A percentile compares a stretch with the other conserved stretches of the same genome.
phyloP scores from a whole-genome alignment of 2,888 invertebrate species.

The Dasysyrphus albostriatus region DNA sequence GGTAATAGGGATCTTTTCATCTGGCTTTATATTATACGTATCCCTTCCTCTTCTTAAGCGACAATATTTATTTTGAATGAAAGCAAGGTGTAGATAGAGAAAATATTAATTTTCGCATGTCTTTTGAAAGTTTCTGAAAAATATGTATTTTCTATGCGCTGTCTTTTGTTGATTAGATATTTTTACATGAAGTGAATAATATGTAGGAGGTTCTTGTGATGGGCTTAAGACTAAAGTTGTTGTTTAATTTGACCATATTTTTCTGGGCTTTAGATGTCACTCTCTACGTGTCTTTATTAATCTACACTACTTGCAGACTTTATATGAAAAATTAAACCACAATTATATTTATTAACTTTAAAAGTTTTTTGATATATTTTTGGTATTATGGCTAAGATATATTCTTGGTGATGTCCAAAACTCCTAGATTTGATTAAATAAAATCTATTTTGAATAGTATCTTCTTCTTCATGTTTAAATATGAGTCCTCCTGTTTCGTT shows the following conservation, averaged over 20 bases:
- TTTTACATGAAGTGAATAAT: not conserved
- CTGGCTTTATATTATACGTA: not conserved
- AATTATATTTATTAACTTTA: no score
- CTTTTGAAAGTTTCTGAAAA: not conserved
- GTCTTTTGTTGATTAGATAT: not conserved
- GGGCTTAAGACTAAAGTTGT: not conserved
- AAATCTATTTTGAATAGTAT: no score
- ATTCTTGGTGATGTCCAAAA: not conserved
- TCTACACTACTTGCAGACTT: no score
- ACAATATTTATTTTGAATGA: constrained; percentile 44
- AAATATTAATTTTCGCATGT: constrained; percentile 57
- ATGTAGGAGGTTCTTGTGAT: no score
- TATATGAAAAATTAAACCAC: no score
- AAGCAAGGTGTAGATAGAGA: not conserved
- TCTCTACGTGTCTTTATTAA: no score
- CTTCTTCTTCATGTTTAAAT: no score
- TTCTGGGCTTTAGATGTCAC: not conserved
- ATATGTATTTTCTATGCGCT: not conserved
- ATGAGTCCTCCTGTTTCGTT: no score
- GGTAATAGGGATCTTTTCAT: constrained; percentile 24
- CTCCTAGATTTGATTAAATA: no score
- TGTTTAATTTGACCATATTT: constrained; percentile 6
- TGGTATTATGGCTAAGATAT: not conserved
- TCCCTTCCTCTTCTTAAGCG: not conserved
- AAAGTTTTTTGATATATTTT: not conserved